Evolutionary conservation across 2,113 vertebrate genomes (phyloP).

Genomic region (Psittacus erithacus): DNA sequence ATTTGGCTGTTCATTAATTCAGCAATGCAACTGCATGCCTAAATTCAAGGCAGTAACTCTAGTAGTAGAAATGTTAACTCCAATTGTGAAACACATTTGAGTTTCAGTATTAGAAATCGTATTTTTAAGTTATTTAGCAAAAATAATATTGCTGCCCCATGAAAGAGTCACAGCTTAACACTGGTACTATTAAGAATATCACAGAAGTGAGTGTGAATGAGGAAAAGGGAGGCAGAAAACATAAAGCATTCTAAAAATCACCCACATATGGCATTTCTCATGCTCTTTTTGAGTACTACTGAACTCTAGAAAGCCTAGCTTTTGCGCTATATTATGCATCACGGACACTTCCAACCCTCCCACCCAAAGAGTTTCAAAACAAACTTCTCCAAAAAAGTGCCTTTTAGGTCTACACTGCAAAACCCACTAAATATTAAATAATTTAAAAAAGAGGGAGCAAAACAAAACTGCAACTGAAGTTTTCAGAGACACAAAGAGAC

Average conservation of each 20-base stretch:
- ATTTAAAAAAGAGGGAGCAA: not conserved
- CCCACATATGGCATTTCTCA: not conserved
- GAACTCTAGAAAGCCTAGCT: constrained; percentile 24
- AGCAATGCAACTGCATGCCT: not conserved
- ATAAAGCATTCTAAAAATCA: constrained; percentile 19
- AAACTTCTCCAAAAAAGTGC: not conserved
- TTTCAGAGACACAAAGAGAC: constrained; percentile 30
- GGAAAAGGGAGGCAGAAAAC: not conserved
- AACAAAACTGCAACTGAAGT: not conserved
- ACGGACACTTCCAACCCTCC: not conserved
- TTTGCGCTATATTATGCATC: not conserved
- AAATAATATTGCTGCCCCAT: not conserved
- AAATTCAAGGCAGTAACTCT: not conserved
- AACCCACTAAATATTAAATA: not conserved
- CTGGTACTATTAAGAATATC: not conserved
- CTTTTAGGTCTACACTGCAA: not conserved
- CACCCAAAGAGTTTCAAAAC: not conserved
- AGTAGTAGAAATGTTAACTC: not conserved
- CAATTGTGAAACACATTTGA: not conserved
- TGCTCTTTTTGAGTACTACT: constrained; percentile 47
- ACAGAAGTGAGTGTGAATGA: not conserved
- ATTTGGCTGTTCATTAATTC: not conserved
- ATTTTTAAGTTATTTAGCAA: not conserved
- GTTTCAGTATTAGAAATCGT: not conserved
- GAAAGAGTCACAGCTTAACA: not conserved